Conservation (phyloP, 92 coral and sea anemone genomes). For the Porites rus region DNA sequence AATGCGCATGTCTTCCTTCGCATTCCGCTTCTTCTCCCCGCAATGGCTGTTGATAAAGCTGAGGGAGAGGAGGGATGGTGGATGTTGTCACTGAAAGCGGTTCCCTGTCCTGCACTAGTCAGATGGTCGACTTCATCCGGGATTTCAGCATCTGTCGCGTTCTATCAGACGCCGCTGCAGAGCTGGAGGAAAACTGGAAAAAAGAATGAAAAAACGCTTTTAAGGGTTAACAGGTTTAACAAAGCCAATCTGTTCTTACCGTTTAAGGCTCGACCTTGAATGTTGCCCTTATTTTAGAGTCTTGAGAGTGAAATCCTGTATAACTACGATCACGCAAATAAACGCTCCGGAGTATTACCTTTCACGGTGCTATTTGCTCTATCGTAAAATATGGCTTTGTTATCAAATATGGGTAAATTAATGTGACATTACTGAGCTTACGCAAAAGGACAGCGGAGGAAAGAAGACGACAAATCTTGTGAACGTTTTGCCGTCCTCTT, state of each 20-base stretch:
- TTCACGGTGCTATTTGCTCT: neutral
- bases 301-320: no score
- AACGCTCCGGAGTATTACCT: neutral
- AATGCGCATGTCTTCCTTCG: slow-evolving; percentile 55
- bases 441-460: no score
- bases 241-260: neutral
- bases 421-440: no score
- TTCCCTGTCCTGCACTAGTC: slow-evolving; percentile 85
- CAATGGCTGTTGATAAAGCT: slow-evolving; percentile 51
- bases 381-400: neutral
- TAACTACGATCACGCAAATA: no score
- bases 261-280: no score
- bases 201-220: neutral
- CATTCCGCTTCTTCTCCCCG: slow-evolving; percentile 36
- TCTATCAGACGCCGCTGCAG: slow-evolving; percentile 58
- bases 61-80: slow-evolving; percentile 79
- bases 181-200: slow-evolving; percentile 65
- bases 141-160: slow-evolving; percentile 67
- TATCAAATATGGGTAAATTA: neutral
- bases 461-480: no score
- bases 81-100: slow-evolving; percentile 40
- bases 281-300: no score
- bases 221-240: neutral
- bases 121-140: slow-evolving; percentile 79
- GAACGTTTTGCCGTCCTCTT: no score